Percentiles rank a stretch among this genome's conserved stretches.
Evolutionary conservation across 2,797 vertebrate genomes (phyloP).

Genomic region (Thripadectes ignobilis): DNA sequence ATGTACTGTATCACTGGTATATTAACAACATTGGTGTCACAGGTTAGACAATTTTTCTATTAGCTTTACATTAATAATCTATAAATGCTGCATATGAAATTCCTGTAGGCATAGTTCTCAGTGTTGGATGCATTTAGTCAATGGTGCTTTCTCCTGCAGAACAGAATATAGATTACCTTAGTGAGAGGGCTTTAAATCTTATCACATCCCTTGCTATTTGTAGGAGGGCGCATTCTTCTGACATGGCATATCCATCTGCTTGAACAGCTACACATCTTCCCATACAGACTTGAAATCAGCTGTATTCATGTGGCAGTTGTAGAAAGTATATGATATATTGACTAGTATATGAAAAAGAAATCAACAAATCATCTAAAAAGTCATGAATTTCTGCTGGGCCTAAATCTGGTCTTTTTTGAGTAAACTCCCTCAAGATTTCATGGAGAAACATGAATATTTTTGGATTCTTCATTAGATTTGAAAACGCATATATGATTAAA

Average conservation of each 20-base stretch:
- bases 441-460: neutral
- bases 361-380: neutral
- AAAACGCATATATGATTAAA: neutral
- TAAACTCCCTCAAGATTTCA: neutral
- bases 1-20: accelerated
- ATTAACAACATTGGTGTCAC: neutral
- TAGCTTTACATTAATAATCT: neutral
- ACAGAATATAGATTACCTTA: neutral
- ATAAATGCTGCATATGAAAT: neutral
- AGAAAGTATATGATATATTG: neutral
- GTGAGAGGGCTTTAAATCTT: neutral
- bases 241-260: neutral
- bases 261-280: neutral
- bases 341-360: neutral
- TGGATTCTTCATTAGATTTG: neutral
- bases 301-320: neutral
- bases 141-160: neutral
- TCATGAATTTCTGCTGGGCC: neutral
- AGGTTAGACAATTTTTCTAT: neutral
- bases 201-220: neutral
- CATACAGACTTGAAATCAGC: neutral
- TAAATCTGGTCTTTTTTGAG: neutral
- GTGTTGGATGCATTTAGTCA: neutral
- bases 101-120: neutral
- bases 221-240: neutral